phyloP scores from a whole-genome alignment of 2,888 invertebrate genomes.

The Drosophila demipolita region DNA sequence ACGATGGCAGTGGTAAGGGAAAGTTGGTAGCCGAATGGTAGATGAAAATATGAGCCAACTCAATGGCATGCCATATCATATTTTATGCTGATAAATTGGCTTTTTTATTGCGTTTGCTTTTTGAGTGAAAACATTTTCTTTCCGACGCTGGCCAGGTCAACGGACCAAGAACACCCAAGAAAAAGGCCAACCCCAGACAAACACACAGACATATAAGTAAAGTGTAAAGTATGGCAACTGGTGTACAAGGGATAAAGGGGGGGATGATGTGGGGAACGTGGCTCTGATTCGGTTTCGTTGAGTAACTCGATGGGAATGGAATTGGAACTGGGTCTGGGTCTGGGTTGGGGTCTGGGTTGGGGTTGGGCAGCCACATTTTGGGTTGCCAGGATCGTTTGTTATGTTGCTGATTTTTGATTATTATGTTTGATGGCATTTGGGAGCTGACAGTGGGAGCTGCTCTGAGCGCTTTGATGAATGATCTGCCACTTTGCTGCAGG shows the following conservation, averaged over 20 bases:
- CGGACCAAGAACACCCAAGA: slow-evolving; percentile 56
- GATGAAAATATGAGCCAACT: slow-evolving; percentile 72
- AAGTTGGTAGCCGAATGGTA: slow-evolving; percentile 5
- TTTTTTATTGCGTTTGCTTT: slow-evolving; percentile 79
- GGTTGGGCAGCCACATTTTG: slow-evolving; percentile 58
- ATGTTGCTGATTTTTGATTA: slow-evolving; percentile 79
- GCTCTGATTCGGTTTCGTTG: slow-evolving; percentile 40
- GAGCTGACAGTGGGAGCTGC: slow-evolving; percentile 36
- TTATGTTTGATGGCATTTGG: slow-evolving; percentile 77
- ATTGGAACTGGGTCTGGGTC: background rate
- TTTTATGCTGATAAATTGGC: slow-evolving; percentile 80
- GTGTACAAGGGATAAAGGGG: slow-evolving; percentile 12
- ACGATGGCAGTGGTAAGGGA: background rate
- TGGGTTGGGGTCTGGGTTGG: background rate
- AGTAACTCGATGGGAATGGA: slow-evolving; percentile 17
- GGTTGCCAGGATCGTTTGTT: slow-evolving; percentile 74
- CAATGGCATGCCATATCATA: slow-evolving; percentile 82
- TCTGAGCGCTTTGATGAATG: slow-evolving; percentile 71
- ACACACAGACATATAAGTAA: slow-evolving; percentile 28
- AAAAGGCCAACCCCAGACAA: slow-evolving; percentile 49
- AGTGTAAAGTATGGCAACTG: slow-evolving; percentile 44
- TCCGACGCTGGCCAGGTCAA: slow-evolving; percentile 65
- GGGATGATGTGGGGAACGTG: background rate
- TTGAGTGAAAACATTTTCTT: slow-evolving; percentile 79
- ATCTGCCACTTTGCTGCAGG: slow-evolving; percentile 70